Percentiles rank a stretch among this genome's conserved stretches.
These are phyloP conservation scores for Andricus grossulariae DNA, from an alignment of 1,140 invertebrate genomes.

Conservation along the genomic window DNA sequence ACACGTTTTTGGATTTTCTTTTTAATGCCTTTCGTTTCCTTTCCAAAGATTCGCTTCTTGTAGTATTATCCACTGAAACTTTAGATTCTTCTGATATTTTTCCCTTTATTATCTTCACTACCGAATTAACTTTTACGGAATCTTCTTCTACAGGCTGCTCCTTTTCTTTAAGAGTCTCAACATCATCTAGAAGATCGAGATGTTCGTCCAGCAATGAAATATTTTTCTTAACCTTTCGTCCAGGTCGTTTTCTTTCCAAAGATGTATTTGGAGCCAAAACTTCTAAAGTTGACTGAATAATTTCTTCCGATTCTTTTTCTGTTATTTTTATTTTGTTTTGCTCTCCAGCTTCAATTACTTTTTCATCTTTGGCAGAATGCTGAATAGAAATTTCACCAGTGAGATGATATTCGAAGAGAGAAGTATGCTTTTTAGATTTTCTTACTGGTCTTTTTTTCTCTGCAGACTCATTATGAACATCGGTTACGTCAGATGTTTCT, in stretches of 20 bases:
- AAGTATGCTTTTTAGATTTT: conserved; percentile 45
- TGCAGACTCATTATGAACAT: conserved; percentile 26
- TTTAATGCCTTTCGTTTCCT: conserved; percentile 11
- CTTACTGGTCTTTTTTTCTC: conserved; percentile 37
- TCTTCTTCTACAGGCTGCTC: conserved; percentile 8
- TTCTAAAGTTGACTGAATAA: neutral
- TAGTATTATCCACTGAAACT: neutral
- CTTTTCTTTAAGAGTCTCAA: neutral
- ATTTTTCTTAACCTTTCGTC: conserved; percentile 2
- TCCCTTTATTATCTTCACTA: neutral
- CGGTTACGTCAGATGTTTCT: conserved; percentile 27
- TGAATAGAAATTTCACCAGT: neutral
- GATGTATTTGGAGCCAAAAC: neutral
- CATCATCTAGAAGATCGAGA: neutral
- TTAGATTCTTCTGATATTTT: neutral
- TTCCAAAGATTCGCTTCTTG: neutral
- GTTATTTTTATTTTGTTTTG: neutral
- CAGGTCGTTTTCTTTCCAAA: neutral
- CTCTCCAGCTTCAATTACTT: neutral
- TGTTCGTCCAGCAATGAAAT: conserved; percentile 11
- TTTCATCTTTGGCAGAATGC: neutral
- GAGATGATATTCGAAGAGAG: conserved; percentile 30
- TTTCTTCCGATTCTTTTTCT: neutral
- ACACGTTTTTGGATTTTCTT: conserved; percentile 27
- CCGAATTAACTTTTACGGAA: neutral